Base-by-base conservation (phyloP, 2,113 vertebrate species). In the Acrocephalus arundinaceus region DNA sequence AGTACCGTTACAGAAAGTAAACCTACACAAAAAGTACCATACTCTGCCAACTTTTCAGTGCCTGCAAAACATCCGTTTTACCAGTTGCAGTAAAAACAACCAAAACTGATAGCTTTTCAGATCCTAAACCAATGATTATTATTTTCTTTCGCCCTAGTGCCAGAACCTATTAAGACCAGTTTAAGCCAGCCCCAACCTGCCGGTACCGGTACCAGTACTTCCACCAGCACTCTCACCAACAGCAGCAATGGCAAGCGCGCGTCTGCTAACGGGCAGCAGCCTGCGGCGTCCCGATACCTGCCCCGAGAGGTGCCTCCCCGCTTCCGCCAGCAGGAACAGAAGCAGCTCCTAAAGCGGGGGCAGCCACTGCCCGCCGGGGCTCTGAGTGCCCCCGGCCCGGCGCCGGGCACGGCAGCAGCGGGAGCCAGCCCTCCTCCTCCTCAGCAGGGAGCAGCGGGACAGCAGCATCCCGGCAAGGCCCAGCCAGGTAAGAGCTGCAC, bases 301-400 rank as follows among this genome's bases (percentile, higher is more conserved):
- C 99, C 99, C 95, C 98, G 99, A 52, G 99, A 99, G 98, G 98
- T 99, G 98, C 99, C 99, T 95, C 99, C 99, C 23, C 99, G 99
- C 98, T 99, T 99, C 98, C 98, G 99, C 97, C 99, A 99, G 98
- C 99, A 99, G 97, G 99, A 99, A 98, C 99, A 99, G 98, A 99
- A 99, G 98, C 99, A 99, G 98, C 98, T 99, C 90, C 97, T 99
- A 98, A 99, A 99, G 98, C 98, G 99, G 98, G 99, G 99, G 58
- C 99, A 99, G 98, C 99, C 99, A 14, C 97, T 99, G 97, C 99
- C 99, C 41, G 23, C 98, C 15, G 99, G 98, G 92, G 91, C 98
- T 78, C 97, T 98, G 96, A 95, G 97, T 74, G 97, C 98, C 95
- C 96, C 97, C 90, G 97, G 97, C 97, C 96, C 98, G 31, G 87